Percentiles rank a stretch among this genome's conserved stretches.
Evolutionary conservation across 92 coral and sea anemone genomes (phyloP).

Genomic region (Heliopora coerulea): DNA sequence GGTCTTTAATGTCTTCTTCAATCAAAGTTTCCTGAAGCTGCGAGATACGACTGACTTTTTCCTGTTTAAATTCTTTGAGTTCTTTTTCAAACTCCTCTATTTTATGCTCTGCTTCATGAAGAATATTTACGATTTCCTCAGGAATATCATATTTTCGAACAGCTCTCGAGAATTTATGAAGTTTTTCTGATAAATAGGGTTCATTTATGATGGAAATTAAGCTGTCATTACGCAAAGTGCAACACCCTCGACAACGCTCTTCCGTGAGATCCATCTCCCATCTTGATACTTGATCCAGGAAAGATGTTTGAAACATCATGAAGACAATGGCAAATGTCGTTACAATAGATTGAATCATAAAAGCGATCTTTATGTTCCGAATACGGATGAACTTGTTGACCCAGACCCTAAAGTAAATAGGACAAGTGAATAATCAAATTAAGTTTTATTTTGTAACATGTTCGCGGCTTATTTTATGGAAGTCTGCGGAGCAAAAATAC

Average conservation of each 20-base stretch:
- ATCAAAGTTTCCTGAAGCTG: neutral
- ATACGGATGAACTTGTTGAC: neutral
- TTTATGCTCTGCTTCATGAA: conserved; percentile 33
- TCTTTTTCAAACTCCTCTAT: conserved; percentile 17
- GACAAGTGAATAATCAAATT: too few relatives aligned
- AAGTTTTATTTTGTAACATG: too few relatives aligned
- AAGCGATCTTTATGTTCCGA: conserved; percentile 22
- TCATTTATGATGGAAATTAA: conserved; percentile 9
- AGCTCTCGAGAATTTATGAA: conserved; percentile 36
- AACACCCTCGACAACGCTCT: conserved; percentile 25
- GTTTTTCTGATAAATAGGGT: conserved; percentile 31
- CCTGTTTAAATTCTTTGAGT: conserved; percentile 10
- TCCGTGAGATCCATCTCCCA: conserved; percentile 10
- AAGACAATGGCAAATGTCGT: conserved; percentile 19
- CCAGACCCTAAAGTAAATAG: too few relatives aligned
- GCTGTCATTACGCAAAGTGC: conserved; percentile 9
- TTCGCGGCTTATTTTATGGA: too few relatives aligned
- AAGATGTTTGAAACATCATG: conserved; percentile 26
- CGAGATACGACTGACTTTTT: neutral
- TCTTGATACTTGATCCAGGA: neutral
- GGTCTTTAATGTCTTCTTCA: neutral
- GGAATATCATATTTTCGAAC: conserved; percentile 30
- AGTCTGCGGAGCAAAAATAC: too few relatives aligned
- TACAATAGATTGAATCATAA: conserved; percentile 17
- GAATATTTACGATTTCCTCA: conserved; percentile 10